phyloP scores from a whole-genome alignment of 2,797 vertebrate genomes.

The Meda fulgida region DNA sequence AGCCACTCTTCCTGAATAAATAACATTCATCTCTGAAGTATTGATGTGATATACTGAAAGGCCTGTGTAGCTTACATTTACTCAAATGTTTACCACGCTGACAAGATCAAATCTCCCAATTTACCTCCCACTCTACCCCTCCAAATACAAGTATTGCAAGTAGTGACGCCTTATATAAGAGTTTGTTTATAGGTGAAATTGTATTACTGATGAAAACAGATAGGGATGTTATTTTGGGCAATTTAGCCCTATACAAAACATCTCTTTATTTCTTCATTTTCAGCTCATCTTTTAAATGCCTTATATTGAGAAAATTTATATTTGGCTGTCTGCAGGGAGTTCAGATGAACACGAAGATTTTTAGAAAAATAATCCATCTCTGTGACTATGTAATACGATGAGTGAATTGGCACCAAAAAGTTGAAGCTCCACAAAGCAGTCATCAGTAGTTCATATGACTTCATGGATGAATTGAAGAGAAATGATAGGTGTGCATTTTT shows the following conservation, averaged over 20 bases:
- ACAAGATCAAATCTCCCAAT: background rate
- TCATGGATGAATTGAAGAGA: background rate
- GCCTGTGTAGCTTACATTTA: constrained; percentile 57
- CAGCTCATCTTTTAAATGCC: background rate
- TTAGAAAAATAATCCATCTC: background rate
- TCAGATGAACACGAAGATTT: background rate
- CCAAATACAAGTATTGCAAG: background rate
- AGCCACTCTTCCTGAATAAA: constrained; percentile 60
- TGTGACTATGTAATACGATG: background rate
- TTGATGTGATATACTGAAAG: constrained; percentile 64
- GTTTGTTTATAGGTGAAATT: background rate
- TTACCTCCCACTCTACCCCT: background rate
- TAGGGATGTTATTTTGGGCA: background rate
- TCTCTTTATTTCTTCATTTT: background rate
- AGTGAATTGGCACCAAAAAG: background rate
- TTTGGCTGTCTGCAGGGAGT: background rate
- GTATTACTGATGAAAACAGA: background rate
- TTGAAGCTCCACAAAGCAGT: background rate
- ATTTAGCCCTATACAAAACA: background rate
- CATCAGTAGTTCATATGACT: background rate
- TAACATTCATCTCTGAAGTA: constrained; percentile 53
- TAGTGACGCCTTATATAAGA: background rate
- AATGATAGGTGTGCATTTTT: background rate
- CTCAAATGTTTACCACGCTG: constrained; percentile 60
- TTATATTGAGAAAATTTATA: background rate